These are phyloP conservation scores for Glomeris marginata DNA, from an alignment of 2,888 invertebrate species.

Conservation along the genomic window DNA sequence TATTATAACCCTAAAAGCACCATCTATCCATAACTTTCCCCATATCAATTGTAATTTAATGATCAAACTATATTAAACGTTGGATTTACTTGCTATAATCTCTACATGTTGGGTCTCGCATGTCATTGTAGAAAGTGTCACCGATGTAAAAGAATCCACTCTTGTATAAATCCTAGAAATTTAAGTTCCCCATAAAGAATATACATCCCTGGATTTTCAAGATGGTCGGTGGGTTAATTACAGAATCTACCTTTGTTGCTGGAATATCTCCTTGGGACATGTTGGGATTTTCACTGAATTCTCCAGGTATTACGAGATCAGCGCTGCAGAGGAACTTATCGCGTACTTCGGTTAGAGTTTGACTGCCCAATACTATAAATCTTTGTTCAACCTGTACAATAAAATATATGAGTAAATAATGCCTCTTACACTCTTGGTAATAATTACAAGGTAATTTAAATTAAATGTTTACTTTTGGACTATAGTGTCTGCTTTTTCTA, in stretches of 20 bases:
- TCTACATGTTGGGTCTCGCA: conserved; percentile 38
- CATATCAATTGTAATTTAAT: neutral
- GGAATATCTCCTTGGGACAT: conserved; percentile 16
- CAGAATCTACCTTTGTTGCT: conserved; percentile 24
- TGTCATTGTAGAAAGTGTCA: conserved; percentile 62
- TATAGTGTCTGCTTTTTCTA: too few species aligned
- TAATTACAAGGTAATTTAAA: neutral
- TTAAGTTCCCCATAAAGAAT: neutral
- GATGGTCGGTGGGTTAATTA: neutral
- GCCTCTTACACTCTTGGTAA: too few species aligned
- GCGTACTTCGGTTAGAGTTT: conserved; percentile 51
- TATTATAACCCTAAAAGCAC: conserved; percentile 32
- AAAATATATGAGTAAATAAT: neutral
- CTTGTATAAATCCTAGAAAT: conserved; percentile 43
- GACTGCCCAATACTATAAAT: conserved; percentile 46
- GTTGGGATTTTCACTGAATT: conserved; percentile 30
- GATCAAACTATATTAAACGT: neutral
- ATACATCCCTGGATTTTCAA: neutral
- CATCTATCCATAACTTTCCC: neutral
- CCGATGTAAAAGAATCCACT: conserved; percentile 65
- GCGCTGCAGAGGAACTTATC: conserved; percentile 59
- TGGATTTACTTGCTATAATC: conserved; percentile 46
- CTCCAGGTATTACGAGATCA: conserved; percentile 38
- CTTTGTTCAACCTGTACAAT: conserved; percentile 10
- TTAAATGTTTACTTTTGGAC: too few species aligned